A percentile compares a stretch with the other conserved stretches of the same genome.
Evolutionary conservation across 1,140 invertebrate genomes (phyloP).

Genomic region (Calosoma granatense): DNA sequence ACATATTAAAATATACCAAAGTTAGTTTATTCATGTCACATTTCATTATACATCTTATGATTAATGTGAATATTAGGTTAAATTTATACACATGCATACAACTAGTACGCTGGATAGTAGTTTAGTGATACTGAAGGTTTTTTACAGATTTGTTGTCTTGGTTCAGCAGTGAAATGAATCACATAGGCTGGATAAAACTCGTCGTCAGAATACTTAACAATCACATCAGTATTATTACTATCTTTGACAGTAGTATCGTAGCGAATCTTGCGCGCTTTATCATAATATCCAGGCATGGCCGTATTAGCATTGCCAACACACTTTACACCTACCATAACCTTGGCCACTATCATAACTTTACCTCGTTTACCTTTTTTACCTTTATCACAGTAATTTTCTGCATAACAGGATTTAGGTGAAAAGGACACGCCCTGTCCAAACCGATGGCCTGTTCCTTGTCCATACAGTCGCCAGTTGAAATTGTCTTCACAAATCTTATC

Average conservation of each 20-base stretch:
- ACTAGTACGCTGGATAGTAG: too few species aligned
- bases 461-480: slow-evolving; percentile 27
- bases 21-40: too few species aligned
- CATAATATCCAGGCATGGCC: slow-evolving; percentile 13
- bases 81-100: too few species aligned
- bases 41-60: too few species aligned
- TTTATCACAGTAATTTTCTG: slow-evolving; percentile 25
- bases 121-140: too few species aligned
- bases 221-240: slow-evolving; percentile 18
- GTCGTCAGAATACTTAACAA: slow-evolving; percentile 28
- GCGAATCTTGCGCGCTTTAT: neutral
- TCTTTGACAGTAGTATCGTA: slow-evolving; percentile 24
- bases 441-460: slow-evolving; percentile 19
- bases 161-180: slow-evolving; percentile 20
- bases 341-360: slow-evolving; percentile 24
- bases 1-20: too few species aligned
- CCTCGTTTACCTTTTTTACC: slow-evolving; percentile 1
- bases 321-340: slow-evolving; percentile 13
- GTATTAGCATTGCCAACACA: slow-evolving; percentile 13
- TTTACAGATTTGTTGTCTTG: too few species aligned
- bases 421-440: slow-evolving; percentile 29
- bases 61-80: too few species aligned
- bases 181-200: slow-evolving; percentile 30
- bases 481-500: slow-evolving; percentile 23
- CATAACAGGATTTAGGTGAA: slow-evolving; percentile 24